Base-by-base conservation (phyloP, 2,888 invertebrate genomes). In the Liodrosophila aerea region DNA sequence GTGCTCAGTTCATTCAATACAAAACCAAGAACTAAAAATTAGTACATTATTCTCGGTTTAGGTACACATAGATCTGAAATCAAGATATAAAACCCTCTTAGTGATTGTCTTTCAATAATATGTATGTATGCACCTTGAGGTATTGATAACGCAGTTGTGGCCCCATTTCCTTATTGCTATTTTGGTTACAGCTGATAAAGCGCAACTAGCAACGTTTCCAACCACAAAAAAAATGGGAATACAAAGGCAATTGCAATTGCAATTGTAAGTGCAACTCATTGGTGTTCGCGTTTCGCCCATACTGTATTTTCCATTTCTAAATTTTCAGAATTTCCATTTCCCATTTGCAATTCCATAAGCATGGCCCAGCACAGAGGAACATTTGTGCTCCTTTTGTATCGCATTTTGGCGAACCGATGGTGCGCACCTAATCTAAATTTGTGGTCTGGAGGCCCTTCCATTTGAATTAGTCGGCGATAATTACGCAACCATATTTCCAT, bases 381-480 rank as follows among this genome's bases (percentile, higher is more conserved):
- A 52, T 52, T 52, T 43, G 60, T 46, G 71, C 40, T 58, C 37
- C 54, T 60, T 70, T 72, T 62, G 45, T 63, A 41, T 22, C 30
- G 4, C 37, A 37, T 47, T 44, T 56, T 18, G 13, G 34, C 30
- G 15, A 15, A 34, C 45, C 13, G 16, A 9, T 41, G 30, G 11
- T 13, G 36, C 11, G 47, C 33, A 37, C 31, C 53, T 41, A 64
- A 68, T 64, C 68, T 53, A 43, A 63, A 69, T 72, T 75, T 63
- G 60, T 65, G 76, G 73, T 65, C 39, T 41, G 30, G 16, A 16
- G 33, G 13, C 18, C 46, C 22, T 27, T 59, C 46, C 45, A 43
- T 53, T 50, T 50, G 47, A 76, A 73, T 76, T 65, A 64, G 50
- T 46, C 56, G 34, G 9, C 69, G 50, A 63, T 69, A 76, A 76